Evolutionary conservation across 1,140 invertebrate genomes (phyloP).

Genomic region (Eumaeus atala): DNA sequence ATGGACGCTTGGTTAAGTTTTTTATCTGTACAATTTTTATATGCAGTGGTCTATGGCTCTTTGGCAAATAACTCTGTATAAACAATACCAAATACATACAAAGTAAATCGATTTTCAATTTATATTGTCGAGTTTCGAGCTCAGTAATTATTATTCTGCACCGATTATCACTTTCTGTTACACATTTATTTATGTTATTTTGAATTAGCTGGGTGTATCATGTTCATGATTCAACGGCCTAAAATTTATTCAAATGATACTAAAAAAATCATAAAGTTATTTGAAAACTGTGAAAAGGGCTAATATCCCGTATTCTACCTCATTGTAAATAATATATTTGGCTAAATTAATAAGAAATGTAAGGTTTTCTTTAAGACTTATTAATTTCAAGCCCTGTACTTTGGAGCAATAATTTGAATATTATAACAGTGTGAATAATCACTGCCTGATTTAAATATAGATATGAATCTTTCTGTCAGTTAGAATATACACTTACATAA

Average conservation of each 20-base stretch:
- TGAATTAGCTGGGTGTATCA: constrained; percentile 11
- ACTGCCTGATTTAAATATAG: constrained; percentile 47
- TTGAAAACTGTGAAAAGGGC: constrained; percentile 50
- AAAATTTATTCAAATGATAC: constrained; percentile 19
- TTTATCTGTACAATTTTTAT: constrained; percentile 11
- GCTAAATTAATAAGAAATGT: constrained; percentile 57
- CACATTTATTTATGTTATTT: too few species aligned
- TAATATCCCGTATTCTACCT: constrained; percentile 58
- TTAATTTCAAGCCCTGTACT: constrained; percentile 40
- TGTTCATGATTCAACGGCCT: constrained; percentile 20
- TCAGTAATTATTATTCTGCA: too few species aligned
- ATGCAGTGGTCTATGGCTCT: constrained; percentile 10
- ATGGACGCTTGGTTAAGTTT: constrained; percentile 2
- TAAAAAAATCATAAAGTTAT: constrained; percentile 28
- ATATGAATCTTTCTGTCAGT: constrained; percentile 20
- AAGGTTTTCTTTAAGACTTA: constrained; percentile 34
- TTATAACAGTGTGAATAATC: constrained; percentile 35
- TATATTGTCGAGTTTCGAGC: too few species aligned
- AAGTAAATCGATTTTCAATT: too few species aligned
- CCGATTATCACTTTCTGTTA: too few species aligned
- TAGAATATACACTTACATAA: constrained; percentile 19
- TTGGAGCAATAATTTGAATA: constrained; percentile 57
- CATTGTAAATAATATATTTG: constrained; percentile 68
- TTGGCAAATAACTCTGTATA: constrained; percentile 66
- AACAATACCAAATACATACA: constrained; percentile 29